Evolutionary conservation across 2,888 invertebrate genomes (phyloP).

Genomic region (Caenorhabditis sp.): DNA sequence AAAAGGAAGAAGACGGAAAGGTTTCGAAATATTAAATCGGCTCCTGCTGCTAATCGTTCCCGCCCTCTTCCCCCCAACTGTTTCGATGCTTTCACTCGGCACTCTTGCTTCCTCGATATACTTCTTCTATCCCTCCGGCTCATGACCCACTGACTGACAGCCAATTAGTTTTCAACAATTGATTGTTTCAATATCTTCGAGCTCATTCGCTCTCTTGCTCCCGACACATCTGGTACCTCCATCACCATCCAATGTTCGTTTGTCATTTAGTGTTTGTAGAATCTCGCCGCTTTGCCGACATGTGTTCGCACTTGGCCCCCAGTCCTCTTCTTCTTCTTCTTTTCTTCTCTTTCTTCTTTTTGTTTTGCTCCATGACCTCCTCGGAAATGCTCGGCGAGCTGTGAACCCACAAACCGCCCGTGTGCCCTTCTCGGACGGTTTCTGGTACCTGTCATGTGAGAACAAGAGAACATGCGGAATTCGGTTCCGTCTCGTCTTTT

Average conservation of each 20-base stretch:
- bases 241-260: conserved; percentile 36
- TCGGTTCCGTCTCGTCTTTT: conserved; percentile 1
- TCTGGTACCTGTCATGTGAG: conserved; percentile 40
- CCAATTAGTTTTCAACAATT: conserved; percentile 49
- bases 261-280: conserved; percentile 24
- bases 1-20: conserved; percentile 22
- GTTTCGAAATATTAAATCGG: conserved; percentile 46
- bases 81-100: neutral
- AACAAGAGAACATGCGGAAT: conserved; percentile 37
- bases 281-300: conserved; percentile 14
- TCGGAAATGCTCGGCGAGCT: conserved; percentile 5
- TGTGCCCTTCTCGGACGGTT: neutral
- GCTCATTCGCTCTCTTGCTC: neutral
- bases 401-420: neutral
- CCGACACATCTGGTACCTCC: conserved; percentile 32
- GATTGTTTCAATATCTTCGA: conserved; percentile 36
- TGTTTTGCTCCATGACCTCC: conserved; percentile 1
- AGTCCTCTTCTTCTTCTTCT: conserved; percentile 4
- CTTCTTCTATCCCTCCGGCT: neutral
- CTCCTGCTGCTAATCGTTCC: neutral
- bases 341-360: neutral
- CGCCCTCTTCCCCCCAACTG: neutral
- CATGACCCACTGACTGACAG: conserved; percentile 16
- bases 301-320: conserved; percentile 47
- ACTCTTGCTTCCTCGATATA: neutral